phyloP scores from a whole-genome alignment of 1,140 invertebrate species.

The Heliconius hewitsoni region DNA sequence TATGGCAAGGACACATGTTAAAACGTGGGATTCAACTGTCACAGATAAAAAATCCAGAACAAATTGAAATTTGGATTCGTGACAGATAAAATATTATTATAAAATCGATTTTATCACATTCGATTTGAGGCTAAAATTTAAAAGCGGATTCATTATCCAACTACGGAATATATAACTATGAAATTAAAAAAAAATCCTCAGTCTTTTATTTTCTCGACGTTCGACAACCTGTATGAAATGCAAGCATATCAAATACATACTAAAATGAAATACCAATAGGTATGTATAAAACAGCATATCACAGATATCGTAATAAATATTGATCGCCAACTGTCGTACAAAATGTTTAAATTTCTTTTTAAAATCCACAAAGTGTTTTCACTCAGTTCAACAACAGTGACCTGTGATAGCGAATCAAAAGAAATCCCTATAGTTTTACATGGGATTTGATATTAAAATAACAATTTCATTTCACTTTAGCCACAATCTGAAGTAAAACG shows the following conservation, averaged over 20 bases:
- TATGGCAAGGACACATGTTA: slow-evolving; percentile 49
- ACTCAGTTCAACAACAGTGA: slow-evolving; percentile 22
- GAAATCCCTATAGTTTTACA: slow-evolving; percentile 24
- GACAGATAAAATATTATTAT: slow-evolving; percentile 42
- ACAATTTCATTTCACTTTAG: slow-evolving; percentile 57
- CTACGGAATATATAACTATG: slow-evolving; percentile 30
- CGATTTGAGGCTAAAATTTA: slow-evolving; percentile 58
- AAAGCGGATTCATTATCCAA: slow-evolving; percentile 45
- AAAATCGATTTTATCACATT: slow-evolving; percentile 69
- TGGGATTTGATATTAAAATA: slow-evolving; percentile 43
- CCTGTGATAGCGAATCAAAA: slow-evolving; percentile 24
- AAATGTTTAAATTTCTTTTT: slow-evolving; percentile 4
- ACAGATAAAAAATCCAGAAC: slow-evolving; percentile 57
- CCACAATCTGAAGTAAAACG: slow-evolving; percentile 55
- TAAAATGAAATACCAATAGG: slow-evolving; percentile 29
- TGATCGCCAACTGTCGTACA: slow-evolving; percentile 18
- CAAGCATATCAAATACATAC: slow-evolving; percentile 28
- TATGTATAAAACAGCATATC: slow-evolving; percentile 26
- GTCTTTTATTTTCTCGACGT: slow-evolving; percentile 60
- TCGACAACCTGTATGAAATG: slow-evolving; percentile 24
- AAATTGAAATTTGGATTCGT: slow-evolving; percentile 41
- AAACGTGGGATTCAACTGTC: slow-evolving; percentile 59
- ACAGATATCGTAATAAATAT: slow-evolving; percentile 27
- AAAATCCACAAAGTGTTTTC: not conserved
- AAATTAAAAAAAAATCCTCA: slow-evolving; percentile 38